Conservation (phyloP, 2,113 vertebrate species). For the Serilophus lunatus region DNA sequence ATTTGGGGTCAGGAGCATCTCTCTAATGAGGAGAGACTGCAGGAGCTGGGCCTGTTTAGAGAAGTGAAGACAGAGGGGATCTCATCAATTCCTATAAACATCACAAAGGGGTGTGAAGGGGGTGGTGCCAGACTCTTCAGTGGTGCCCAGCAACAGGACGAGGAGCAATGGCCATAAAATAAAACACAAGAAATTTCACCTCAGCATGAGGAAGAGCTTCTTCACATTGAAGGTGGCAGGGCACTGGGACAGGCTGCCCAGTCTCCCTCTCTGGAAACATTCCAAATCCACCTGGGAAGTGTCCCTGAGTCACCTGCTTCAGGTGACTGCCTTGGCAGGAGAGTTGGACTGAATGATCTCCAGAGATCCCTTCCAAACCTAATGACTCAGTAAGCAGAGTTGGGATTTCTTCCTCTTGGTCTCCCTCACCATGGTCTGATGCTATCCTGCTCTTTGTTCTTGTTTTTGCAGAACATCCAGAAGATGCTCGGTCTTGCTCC, state of each 20-base stretch:
- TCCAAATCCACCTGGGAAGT: rapidly evolving
- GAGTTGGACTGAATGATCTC: not conserved
- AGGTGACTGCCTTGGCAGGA: not conserved
- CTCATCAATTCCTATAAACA: not conserved
- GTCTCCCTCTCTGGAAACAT: not conserved
- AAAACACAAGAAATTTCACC: not conserved
- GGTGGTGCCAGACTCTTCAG: not conserved
- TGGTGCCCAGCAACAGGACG: not conserved
- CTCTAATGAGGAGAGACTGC: not conserved
- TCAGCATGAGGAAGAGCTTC: not conserved
- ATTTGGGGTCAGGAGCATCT: not conserved
- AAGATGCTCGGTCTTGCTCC: conserved; percentile 97
- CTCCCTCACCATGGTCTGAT: not conserved
- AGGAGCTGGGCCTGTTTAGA: not conserved
- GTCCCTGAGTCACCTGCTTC: not conserved
- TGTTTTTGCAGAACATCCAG: conserved; percentile 90
- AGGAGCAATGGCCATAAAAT: not conserved
- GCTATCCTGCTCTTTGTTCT: not conserved
- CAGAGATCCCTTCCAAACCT: not conserved
- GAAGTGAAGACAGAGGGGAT: not conserved
- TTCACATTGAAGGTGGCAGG: not conserved
- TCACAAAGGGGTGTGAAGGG: not conserved
- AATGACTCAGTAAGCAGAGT: not conserved
- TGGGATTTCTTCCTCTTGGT: not conserved
- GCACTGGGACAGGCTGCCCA: not conserved